Evolutionary conservation across 2,113 vertebrate genomes (phyloP).

Genomic region (Oreochromis spilurus): DNA sequence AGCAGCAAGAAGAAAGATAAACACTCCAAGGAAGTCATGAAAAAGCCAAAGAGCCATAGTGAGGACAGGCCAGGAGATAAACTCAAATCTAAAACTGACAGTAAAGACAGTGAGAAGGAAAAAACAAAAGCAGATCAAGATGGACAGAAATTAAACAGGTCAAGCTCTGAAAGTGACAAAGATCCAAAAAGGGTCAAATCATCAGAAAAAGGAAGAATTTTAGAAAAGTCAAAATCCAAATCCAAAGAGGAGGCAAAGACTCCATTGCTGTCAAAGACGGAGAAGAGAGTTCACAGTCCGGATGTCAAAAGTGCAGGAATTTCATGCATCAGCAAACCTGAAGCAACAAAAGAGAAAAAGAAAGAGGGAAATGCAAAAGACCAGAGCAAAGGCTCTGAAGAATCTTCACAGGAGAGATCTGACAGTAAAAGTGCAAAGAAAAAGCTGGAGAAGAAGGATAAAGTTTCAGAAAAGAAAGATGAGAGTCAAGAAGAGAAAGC

Average conservation of each 20-base stretch:
- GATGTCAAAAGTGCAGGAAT: conserved; percentile 71
- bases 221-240: conserved; percentile 79
- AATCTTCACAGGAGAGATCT: conserved; percentile 53
- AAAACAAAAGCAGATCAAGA: conserved; percentile 74
- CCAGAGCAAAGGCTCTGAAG: conserved; percentile 70
- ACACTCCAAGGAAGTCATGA: conserved; percentile 75
- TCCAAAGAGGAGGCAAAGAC: conserved; percentile 76
- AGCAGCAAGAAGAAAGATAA: conserved; percentile 75
- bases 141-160: conserved; percentile 71
- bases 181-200: conserved; percentile 73
- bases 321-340: conserved; percentile 56
- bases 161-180: conserved; percentile 74
- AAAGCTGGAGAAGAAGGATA: conserved; percentile 55
- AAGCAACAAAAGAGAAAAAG: conserved; percentile 74
- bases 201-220: conserved; percentile 74
- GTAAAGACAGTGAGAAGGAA: conserved; percentile 77
- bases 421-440: conserved; percentile 60
- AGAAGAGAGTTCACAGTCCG: conserved; percentile 75
- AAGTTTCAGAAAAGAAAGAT: conserved; percentile 54
- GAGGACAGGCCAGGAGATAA: conserved; percentile 80
- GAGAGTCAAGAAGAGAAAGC: conserved; percentile 43
- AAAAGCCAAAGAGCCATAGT: conserved; percentile 78
- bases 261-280: conserved; percentile 58
- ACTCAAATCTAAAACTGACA: conserved; percentile 75
- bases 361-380: conserved; percentile 78